A percentile compares a stretch with the other conserved stretches of the same genome.
Conservation (phyloP, 2,113 vertebrate species). For the Symphodus melops region DNA sequence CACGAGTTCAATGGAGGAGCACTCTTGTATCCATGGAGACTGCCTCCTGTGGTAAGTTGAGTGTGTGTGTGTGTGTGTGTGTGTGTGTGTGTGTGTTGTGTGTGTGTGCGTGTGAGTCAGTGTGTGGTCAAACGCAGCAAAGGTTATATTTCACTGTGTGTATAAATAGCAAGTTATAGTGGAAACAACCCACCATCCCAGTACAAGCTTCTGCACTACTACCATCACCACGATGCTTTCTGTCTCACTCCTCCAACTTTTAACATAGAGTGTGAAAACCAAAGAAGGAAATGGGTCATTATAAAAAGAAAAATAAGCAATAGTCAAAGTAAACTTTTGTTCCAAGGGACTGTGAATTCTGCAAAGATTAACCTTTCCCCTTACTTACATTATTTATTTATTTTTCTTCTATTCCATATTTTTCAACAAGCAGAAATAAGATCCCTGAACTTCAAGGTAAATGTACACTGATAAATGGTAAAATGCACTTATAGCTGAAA, state of each 20-base stretch:
- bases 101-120: constrained; percentile 37
- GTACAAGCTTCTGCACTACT: constrained; percentile 29
- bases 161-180: constrained; percentile 66
- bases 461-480: too few species aligned
- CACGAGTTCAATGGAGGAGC: constrained; percentile 43
- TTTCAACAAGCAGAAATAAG: neutral
- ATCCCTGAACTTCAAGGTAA: neutral
- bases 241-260: neutral
- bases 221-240: neutral
- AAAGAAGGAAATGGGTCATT: too few species aligned
- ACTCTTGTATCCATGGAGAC: constrained; percentile 70
- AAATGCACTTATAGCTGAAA: neutral
- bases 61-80: constrained; percentile 48
- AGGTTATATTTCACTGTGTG: constrained; percentile 56
- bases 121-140: constrained; percentile 35
- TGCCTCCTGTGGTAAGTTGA: constrained; percentile 40
- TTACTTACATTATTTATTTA: too few species aligned
- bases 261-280: too few species aligned
- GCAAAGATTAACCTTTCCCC: too few species aligned
- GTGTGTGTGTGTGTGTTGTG: constrained; percentile 41
- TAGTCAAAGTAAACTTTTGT: too few species aligned
- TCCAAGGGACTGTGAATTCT: too few species aligned
- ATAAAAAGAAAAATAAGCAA: too few species aligned
- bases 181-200: constrained; percentile 46
- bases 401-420: too few species aligned